Conservation (phyloP, 2,888 invertebrate species). For the Opisthograptis luteolata region DNA sequence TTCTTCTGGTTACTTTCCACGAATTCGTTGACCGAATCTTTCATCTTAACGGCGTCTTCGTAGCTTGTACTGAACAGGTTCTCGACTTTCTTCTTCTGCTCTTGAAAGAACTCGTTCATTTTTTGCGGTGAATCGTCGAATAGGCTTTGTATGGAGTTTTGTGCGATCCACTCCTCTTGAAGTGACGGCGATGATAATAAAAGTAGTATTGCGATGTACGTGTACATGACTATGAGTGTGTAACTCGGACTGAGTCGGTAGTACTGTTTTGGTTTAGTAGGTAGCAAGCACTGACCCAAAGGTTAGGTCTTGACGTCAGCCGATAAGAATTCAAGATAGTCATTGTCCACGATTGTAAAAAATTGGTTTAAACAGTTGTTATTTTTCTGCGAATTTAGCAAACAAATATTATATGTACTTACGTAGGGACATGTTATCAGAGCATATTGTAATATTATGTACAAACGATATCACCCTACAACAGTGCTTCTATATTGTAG, state of each 20-base stretch:
- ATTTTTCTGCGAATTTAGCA: too few relatives aligned
- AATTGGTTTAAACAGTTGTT: too few relatives aligned
- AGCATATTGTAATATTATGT: too few relatives aligned
- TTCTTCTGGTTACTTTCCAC: conserved; percentile 59
- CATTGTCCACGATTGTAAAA: conserved; percentile 11
- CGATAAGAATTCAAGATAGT: conserved; percentile 30
- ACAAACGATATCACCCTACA: too few relatives aligned
- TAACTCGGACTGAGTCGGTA: conserved; percentile 9
- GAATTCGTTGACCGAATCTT: conserved; percentile 56
- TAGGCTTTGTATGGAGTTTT: conserved; percentile 35
- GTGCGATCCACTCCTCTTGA: conserved; percentile 21
- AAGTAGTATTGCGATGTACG: conserved; percentile 13
- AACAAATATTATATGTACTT: neutral
- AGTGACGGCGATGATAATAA: conserved; percentile 14
- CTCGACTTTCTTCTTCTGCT: conserved; percentile 50
- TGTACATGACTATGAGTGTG: conserved; percentile 18
- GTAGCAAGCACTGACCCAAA: conserved; percentile 28
- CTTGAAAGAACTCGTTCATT: conserved; percentile 40
- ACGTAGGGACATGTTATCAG: too few relatives aligned
- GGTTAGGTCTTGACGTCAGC: conserved; percentile 34
- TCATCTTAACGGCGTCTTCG: conserved; percentile 44
- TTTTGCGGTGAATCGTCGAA: conserved; percentile 31
- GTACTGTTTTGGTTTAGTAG: neutral
- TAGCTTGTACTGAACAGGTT: conserved; percentile 50
- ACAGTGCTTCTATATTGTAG: too few relatives aligned